Evolutionary conservation across 2,888 invertebrate species (phyloP).

Genomic region (Rhyacophila evoluta): DNA sequence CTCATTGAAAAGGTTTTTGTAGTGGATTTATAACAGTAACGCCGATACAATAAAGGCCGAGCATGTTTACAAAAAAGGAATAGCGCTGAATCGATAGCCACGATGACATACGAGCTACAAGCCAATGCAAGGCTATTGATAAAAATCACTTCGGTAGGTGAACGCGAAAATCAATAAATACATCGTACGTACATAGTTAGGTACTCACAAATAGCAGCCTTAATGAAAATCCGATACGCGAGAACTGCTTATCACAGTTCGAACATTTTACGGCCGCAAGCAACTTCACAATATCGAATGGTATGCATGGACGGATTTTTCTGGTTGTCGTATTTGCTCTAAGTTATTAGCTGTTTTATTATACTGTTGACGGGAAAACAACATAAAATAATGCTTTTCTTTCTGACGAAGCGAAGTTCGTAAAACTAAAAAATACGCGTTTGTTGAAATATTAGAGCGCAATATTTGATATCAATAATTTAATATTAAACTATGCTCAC

Average conservation of each 20-base stretch:
- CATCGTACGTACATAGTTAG: not conserved
- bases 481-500: too few relatives aligned
- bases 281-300: not conserved
- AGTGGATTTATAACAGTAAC: too few relatives aligned
- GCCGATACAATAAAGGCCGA: not conserved
- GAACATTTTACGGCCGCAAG: not conserved
- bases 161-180: slow-evolving; percentile 19
- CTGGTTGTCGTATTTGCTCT: not conserved
- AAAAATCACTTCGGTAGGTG: not conserved
- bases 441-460: too few relatives aligned
- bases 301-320: not conserved
- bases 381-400: not conserved
- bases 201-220: not conserved
- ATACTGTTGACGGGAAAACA: not conserved
- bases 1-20: too few relatives aligned
- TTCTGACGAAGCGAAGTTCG: too few relatives aligned
- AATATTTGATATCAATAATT: too few relatives aligned
- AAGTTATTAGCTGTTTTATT: not conserved
- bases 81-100: not conserved
- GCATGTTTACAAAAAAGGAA: not conserved
- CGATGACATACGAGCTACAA: not conserved
- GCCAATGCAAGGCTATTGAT: slow-evolving; percentile 7
- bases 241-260: slow-evolving; percentile 8
- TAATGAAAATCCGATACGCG: slow-evolving; percentile 17
- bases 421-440: too few relatives aligned